phyloP scores from a whole-genome alignment of 2,888 invertebrate genomes.

The Heterodera filipjevi region DNA sequence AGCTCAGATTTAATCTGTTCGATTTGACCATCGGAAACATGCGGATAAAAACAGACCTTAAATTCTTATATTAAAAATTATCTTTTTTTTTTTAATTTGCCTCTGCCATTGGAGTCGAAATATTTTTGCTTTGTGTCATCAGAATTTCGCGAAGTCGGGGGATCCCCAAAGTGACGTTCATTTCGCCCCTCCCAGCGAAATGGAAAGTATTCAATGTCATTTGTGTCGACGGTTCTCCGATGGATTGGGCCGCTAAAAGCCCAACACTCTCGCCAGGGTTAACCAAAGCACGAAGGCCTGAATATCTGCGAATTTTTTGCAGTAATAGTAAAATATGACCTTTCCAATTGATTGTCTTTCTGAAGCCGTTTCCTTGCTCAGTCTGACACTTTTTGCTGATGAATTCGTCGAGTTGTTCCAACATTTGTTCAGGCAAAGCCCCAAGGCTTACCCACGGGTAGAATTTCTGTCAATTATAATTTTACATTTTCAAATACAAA shows the following conservation, averaged over 20 bases:
- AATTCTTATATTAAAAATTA: conserved; percentile 4
- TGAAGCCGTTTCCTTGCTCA: conserved; percentile 33
- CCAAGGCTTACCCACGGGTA: conserved; percentile 81
- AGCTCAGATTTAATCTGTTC: conserved; percentile 66
- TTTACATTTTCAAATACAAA: too few relatives aligned
- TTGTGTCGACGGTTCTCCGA: conserved; percentile 99
- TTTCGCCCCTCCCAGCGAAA: conserved; percentile 98
- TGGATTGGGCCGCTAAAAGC: conserved; percentile 91
- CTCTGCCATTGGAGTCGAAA: conserved; percentile 82
- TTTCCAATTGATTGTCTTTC: conserved; percentile 62
- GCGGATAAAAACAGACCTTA: conserved; percentile 68
- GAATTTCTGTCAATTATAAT: conserved; percentile 67
- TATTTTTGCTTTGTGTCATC: conserved; percentile 87
- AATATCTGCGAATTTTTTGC: not conserved
- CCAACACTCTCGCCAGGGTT: conserved; percentile 95
- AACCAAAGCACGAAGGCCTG: conserved; percentile 74
- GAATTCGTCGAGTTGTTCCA: conserved; percentile 69
- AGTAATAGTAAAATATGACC: conserved; percentile 36
- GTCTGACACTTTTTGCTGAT: conserved; percentile 16
- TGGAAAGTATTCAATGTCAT: conserved; percentile 99
- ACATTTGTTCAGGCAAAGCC: conserved; percentile 81
- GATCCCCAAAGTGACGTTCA: conserved; percentile 99
- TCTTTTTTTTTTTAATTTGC: conserved; percentile 72
- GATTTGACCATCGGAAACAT: conserved; percentile 67
- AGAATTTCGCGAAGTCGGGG: conserved; percentile 93